Evolutionary conservation across 2,797 vertebrate genomes (phyloP).

Genomic region (Microctenopoma steveboyesi): DNA sequence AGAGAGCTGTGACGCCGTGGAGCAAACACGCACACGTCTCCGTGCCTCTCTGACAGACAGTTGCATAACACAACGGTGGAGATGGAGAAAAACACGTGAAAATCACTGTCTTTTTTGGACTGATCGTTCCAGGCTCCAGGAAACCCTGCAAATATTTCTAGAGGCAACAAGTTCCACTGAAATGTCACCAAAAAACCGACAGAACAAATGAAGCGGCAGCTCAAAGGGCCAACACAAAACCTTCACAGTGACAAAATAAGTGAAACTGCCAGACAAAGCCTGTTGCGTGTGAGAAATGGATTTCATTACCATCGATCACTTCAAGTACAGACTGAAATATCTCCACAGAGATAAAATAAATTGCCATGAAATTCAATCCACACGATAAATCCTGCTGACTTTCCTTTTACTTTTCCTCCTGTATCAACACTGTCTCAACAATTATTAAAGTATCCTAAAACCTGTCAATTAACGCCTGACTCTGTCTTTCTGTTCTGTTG

Average conservation of each 20-base stretch:
- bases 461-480: no score
- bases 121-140: slow-evolving; percentile 29
- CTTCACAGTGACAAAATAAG: not conserved
- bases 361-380: not conserved
- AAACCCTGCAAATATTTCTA: slow-evolving; percentile 37
- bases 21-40: not conserved
- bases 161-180: slow-evolving; percentile 24
- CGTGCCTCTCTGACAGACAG: slow-evolving; percentile 8
- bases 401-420: not conserved
- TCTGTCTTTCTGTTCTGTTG: no score
- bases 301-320: not conserved
- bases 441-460: no score
- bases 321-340: not conserved
- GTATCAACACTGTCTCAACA: no score
- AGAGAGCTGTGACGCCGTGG: slow-evolving; percentile 21
- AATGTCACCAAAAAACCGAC: slow-evolving; percentile 5
- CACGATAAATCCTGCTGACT: not conserved
- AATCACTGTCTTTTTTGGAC: slow-evolving; percentile 32
- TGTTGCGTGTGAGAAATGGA: not conserved
- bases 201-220: slow-evolving; percentile 10
- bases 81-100: slow-evolving; percentile 25
- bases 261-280: not conserved
- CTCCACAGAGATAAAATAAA: no score
- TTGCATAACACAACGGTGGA: slow-evolving; percentile 32
- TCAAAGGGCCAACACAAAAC: not conserved